Evolutionary conservation across 2,888 invertebrate species (phyloP).

Genomic region (Cryptocephalus moraei): DNA sequence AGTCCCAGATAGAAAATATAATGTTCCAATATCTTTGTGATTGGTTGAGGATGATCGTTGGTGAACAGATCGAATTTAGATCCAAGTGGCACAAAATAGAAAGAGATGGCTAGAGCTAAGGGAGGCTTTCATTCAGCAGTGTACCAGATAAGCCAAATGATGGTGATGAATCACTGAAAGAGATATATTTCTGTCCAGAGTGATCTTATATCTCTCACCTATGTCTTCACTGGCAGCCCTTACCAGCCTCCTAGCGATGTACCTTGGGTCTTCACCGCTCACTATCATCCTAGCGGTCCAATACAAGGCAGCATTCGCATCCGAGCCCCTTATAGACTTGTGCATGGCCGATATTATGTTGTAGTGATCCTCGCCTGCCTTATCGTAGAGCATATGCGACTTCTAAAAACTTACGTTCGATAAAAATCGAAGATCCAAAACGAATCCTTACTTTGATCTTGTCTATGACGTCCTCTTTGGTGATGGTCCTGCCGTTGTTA

Average conservation of each 20-base stretch:
- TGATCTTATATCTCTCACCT: conserved; percentile 37
- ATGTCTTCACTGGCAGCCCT: conserved; percentile 70
- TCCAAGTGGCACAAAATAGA: too few species aligned
- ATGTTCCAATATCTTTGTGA: too few species aligned
- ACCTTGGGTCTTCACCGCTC: conserved; percentile 72
- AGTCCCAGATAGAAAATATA: too few species aligned
- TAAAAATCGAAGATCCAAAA: neutral
- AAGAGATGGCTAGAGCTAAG: too few species aligned
- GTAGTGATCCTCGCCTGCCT: conserved; percentile 73
- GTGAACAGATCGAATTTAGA: too few species aligned
- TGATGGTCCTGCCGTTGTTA: conserved; percentile 41
- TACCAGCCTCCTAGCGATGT: conserved; percentile 64
- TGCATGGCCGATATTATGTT: conserved; percentile 74
- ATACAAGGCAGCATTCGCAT: conserved; percentile 71
- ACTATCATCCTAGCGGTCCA: conserved; percentile 72
- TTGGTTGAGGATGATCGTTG: too few species aligned
- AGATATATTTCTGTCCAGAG: neutral
- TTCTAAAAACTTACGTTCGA: conserved; percentile 40
- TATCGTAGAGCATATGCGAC: conserved; percentile 68
- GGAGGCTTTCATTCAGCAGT: too few species aligned
- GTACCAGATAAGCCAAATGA: too few species aligned
- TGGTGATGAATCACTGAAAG: too few species aligned
- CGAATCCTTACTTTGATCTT: conserved; percentile 50
- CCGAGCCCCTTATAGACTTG: conserved; percentile 71
- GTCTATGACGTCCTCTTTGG: conserved; percentile 58